Conservation (phyloP, 2,797 vertebrate genomes). For the Phrynocephalus guinanensis region DNA sequence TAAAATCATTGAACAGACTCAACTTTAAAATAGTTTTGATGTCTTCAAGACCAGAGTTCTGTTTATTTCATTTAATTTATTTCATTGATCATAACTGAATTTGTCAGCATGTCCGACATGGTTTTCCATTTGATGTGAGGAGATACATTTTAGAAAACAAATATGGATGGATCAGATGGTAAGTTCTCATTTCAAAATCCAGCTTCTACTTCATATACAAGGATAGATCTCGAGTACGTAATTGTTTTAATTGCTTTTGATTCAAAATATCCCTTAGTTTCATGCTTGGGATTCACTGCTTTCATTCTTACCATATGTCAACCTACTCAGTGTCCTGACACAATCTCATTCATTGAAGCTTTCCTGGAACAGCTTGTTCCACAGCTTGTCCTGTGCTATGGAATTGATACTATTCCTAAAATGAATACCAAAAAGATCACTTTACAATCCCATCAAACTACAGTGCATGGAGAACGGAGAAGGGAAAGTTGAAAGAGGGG, state of each 20-base stretch:
- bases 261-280: conserved; percentile 13
- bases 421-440: neutral
- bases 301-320: neutral
- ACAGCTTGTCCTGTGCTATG: conserved; percentile 22
- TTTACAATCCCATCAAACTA: rapidly evolving
- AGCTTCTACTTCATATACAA: neutral
- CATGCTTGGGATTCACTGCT: neutral
- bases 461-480: neutral
- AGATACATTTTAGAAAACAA: conserved; percentile 22
- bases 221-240: neutral
- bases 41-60: neutral
- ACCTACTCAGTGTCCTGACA: neutral
- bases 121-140: conserved; percentile 13
- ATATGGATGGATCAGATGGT: neutral
- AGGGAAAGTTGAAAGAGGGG: neutral
- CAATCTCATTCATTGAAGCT: conserved; percentile 39
- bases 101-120: neutral
- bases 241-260: neutral
- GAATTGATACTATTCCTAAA: conserved; percentile 18
- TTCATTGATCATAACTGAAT: neutral
- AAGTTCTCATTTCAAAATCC: neutral
- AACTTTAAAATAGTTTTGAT: neutral
- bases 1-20: neutral
- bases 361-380: neutral
- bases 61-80: neutral